These are phyloP conservation scores for Amazona ochrocephala DNA, from an alignment of 2,797 vertebrate genomes.

Conservation along the genomic window DNA sequence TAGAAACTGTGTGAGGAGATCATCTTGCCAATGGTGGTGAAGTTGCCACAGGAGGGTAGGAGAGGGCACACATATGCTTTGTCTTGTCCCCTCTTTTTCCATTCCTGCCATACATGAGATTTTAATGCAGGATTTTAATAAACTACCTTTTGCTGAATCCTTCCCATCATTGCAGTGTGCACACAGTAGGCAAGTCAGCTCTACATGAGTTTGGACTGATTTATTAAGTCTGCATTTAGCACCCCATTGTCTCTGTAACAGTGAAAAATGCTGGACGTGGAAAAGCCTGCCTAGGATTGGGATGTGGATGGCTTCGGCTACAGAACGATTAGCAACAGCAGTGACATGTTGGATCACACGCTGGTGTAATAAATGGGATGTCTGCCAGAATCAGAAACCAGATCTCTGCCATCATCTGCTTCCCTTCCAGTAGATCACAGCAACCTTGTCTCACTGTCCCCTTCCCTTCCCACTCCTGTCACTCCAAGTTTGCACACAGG, in stretches of 20 bases:
- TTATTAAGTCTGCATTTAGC: neutral
- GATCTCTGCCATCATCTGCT: neutral
- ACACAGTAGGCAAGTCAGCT: neutral
- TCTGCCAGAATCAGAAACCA: neutral
- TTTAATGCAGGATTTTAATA: neutral
- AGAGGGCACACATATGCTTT: neutral
- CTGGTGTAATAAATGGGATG: rapidly evolving
- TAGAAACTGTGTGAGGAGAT: neutral
- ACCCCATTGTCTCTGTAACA: neutral
- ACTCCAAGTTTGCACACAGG: neutral
- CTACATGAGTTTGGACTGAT: neutral
- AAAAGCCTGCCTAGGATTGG: neutral
- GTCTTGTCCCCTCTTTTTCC: neutral
- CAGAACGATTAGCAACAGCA: neutral
- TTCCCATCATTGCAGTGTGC: neutral
- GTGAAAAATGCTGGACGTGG: neutral
- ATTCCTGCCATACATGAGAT: neutral
- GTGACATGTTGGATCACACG: neutral
- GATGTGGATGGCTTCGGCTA: neutral
- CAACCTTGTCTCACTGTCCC: neutral
- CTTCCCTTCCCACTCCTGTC: neutral
- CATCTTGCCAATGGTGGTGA: neutral
- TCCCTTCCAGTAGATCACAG: neutral
- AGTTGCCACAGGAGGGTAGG: neutral
- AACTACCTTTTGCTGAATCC: neutral